A percentile compares a stretch with the other conserved stretches of the same genome.
Evolutionary conservation across 2,797 vertebrate species (phyloP).

Genomic region (Bovichtus variegatus): DNA sequence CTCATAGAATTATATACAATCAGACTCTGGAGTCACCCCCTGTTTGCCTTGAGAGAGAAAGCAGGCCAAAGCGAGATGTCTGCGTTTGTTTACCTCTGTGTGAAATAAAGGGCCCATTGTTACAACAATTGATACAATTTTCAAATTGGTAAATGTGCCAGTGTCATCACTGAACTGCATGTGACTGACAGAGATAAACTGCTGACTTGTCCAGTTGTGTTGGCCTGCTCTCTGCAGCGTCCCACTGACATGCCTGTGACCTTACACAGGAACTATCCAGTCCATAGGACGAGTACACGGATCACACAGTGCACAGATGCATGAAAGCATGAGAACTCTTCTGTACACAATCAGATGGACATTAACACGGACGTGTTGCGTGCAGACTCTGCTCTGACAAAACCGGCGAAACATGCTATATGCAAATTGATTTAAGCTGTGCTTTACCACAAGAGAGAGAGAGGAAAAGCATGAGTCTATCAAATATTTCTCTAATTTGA

Average conservation of each 20-base stretch:
- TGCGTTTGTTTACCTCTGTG: not conserved
- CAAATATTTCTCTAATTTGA: conserved; percentile 28
- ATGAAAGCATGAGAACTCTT: not conserved
- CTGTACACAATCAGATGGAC: not conserved
- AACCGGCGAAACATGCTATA: conserved; percentile 5
- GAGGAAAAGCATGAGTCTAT: conserved; percentile 21
- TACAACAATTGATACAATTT: not conserved
- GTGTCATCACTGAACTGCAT: not conserved
- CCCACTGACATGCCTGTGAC: not conserved
- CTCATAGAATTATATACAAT: no score
- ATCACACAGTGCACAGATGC: not conserved
- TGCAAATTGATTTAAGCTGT: conserved; percentile 38
- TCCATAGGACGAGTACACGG: not conserved
- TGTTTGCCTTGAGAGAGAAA: no score
- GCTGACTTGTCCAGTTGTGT: not conserved
- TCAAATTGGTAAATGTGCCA: not conserved
- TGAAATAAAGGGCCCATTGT: not conserved
- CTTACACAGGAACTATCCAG: not conserved
- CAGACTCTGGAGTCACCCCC: no score
- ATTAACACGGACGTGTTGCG: conserved; percentile 3
- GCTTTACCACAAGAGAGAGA: conserved; percentile 34
- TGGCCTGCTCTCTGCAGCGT: not conserved
- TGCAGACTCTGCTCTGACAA: conserved; percentile 20
- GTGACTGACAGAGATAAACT: not conserved
- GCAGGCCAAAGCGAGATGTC: not conserved